Evolutionary conservation across 2,888 invertebrate genomes (phyloP), one percentile per base, ranked within the genome.

Genomic region (Heliconius hortense): DNA sequence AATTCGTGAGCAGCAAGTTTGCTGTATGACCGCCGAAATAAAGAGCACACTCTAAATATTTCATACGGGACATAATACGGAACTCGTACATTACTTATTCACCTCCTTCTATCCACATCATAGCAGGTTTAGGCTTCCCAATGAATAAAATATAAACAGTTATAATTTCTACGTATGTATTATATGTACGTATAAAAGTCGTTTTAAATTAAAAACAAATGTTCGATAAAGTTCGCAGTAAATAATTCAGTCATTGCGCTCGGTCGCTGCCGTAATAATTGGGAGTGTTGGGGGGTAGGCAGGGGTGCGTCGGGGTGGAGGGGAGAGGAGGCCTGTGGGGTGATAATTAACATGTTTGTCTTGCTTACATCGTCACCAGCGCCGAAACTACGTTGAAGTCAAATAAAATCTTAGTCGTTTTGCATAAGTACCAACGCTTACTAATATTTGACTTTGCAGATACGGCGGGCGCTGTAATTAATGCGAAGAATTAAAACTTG

Each of bases 291-390:
- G 82, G 81, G 80, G 78, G 78, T 74, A 72, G 79, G 78, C 75
- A 31, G 62, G 73, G 56, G 48, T 26, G 66, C 59, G 72, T 15
- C 59, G 18, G 60, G 0, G 66, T 69, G 67, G 43, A n/a, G 68
- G 68, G 74, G 64, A 48, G 66, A 72, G 76, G 75, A 60, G 68
- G 31, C 71, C 79, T 80, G 80, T 78, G 83, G 83, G 89, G 87
- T 87, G 88, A 86, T 91, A 92, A 93, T 93, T 92, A 92, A 90
- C 92, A 90, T 93, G 93, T 93, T 93, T 93, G 93, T 91, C 90
- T 93, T 93, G 88, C 91, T 91, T 91, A 91, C 92, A 89, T 90
- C 92, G 91, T 89, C 90, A 89, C 89, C 86, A 88, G 89, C 88
- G 88, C 88, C 88, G 86, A 90, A 93, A 93, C 93, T 92, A 91